Evolutionary conservation across 2,888 invertebrate genomes (phyloP).

Genomic region (Cheiracanthium punctorium): DNA sequence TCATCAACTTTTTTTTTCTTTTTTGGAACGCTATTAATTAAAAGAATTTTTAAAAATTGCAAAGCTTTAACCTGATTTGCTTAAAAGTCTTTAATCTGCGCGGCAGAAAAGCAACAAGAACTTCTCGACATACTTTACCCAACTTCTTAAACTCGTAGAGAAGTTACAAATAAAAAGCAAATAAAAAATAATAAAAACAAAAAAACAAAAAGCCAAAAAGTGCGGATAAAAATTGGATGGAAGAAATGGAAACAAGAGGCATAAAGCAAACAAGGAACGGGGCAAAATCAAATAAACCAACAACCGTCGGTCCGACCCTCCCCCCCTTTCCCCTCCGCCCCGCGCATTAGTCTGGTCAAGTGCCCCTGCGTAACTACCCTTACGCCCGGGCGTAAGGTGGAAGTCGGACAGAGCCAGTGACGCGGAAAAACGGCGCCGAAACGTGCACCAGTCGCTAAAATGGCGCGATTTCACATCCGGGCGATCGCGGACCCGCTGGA

Average conservation of each 20-base stretch:
- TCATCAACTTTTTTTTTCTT: too few species aligned
- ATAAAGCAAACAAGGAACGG: constrained; percentile 56
- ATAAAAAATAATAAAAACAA: background rate
- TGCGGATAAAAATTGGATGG: constrained; percentile 7
- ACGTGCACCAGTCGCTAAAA: constrained; percentile 67
- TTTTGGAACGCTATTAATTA: too few species aligned
- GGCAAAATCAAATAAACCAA: constrained; percentile 43
- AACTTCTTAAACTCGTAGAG: too few species aligned
- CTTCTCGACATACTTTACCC: too few species aligned
- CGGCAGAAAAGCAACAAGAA: too few species aligned
- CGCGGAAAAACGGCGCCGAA: constrained; percentile 69
- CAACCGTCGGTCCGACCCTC: background rate
- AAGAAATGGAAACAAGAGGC: constrained; percentile 62
- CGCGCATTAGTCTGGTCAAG: constrained; percentile 69
- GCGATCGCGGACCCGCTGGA: constrained; percentile 49
- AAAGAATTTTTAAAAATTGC: too few species aligned
- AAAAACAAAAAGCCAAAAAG: background rate
- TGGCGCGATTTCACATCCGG: constrained; percentile 69
- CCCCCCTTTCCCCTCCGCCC: background rate
- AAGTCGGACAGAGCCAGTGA: constrained; percentile 67
- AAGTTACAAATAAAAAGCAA: too few species aligned
- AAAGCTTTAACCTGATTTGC: too few species aligned
- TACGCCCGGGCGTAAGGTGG: constrained; percentile 57
- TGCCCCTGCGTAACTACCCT: constrained; percentile 68
- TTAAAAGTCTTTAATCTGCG: too few species aligned